Evolutionary conservation across 1,140 invertebrate species (phyloP).

Genomic region (Alviniconcha marisindica): DNA sequence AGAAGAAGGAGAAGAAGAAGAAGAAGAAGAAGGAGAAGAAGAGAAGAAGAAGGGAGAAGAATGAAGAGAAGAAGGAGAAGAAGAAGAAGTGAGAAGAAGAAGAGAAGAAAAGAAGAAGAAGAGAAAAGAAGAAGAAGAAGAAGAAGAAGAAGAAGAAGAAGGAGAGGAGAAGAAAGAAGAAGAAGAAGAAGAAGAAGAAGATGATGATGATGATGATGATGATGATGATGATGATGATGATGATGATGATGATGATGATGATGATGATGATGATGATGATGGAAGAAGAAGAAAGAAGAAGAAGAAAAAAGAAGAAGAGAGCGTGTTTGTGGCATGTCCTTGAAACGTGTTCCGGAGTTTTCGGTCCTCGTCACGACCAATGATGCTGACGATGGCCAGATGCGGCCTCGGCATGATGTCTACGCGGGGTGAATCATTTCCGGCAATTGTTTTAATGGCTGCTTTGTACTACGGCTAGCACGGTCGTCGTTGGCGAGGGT

Average conservation of each 20-base stretch:
- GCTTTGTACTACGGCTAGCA: too few relatives aligned
- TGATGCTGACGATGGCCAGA: too few relatives aligned
- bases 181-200: not conserved
- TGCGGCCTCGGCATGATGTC: too few relatives aligned
- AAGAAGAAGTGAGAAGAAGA: not conserved
- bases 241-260: not conserved
- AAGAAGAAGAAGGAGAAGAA: not conserved
- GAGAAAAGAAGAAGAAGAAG: not conserved
- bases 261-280: not conserved
- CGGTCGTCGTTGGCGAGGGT: too few relatives aligned
- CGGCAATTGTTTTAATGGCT: too few relatives aligned
- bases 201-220: not conserved
- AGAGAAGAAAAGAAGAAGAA: not conserved
- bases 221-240: not conserved
- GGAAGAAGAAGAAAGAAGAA: not conserved
- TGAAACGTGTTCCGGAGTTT: too few relatives aligned
- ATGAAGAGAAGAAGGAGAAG: not conserved
- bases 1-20: not conserved
- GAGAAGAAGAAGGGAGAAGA: not conserved
- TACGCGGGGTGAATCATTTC: too few relatives aligned
- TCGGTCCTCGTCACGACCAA: too few relatives aligned
- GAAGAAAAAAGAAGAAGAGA: not conserved
- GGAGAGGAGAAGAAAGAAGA: not conserved
- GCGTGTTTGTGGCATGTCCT: too few relatives aligned
- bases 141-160: constrained; percentile 14